Conservation (phyloP, 2,888 invertebrate genomes). For the Xestoiulus laeticollis region DNA sequence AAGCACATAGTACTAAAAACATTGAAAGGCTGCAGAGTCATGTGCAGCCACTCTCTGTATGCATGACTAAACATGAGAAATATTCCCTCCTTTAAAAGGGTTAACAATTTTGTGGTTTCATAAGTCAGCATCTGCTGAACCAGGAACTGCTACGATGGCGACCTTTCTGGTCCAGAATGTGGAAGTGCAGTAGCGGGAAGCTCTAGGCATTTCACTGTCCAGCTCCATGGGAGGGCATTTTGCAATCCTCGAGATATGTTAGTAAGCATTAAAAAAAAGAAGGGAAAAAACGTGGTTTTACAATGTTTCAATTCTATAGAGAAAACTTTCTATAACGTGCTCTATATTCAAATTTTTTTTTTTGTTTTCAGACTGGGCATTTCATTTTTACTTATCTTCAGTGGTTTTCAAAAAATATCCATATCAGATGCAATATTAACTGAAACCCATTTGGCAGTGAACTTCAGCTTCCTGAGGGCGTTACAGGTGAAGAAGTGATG, state of each 20-base stretch:
- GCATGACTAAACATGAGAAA: constrained; percentile 14
- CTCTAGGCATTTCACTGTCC: neutral
- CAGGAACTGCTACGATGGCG: constrained; percentile 14
- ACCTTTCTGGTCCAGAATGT: constrained; percentile 18
- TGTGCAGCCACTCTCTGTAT: neutral
- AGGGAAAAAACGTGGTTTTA: neutral
- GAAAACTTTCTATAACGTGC: neutral
- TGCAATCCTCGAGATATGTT: neutral
- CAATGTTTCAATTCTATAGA: neutral
- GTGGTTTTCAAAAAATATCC: neutral
- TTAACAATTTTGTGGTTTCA: constrained; percentile 30
- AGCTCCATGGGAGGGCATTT: constrained; percentile 31
- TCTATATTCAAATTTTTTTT: neutral
- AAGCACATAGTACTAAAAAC: neutral
- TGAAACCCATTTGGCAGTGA: neutral
- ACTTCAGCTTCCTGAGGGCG: neutral
- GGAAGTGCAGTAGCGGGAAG: constrained; percentile 23
- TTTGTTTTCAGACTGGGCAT: neutral
- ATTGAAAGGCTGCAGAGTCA: neutral
- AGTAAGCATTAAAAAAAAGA: neutral
- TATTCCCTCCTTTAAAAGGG: neutral
- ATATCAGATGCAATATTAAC: neutral
- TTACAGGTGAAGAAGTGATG: neutral
- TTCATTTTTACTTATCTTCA: neutral
- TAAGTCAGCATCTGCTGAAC: constrained; percentile 17